Conservation (phyloP, 2,888 invertebrate genomes). For the Aspidapion aeneum region DNA sequence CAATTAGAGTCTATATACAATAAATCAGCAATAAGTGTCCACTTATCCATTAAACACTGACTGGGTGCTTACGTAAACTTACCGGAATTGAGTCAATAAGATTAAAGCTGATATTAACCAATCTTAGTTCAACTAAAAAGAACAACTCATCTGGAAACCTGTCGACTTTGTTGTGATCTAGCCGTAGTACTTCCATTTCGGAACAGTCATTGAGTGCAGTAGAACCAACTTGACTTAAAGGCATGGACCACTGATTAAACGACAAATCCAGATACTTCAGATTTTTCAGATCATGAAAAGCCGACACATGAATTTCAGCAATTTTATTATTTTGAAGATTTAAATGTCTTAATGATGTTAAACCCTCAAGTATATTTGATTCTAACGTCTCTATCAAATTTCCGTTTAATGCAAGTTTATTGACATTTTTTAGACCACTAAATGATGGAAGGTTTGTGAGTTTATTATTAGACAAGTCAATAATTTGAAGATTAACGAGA, state of each 20-base stretch:
- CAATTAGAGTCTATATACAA: too few relatives aligned
- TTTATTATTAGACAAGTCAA: slow-evolving; percentile 60
- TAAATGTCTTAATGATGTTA: slow-evolving; percentile 25
- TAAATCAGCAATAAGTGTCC: too few relatives aligned
- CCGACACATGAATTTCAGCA: slow-evolving; percentile 56
- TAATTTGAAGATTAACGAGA: slow-evolving; percentile 54
- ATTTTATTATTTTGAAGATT: slow-evolving; percentile 51
- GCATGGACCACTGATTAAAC: slow-evolving; percentile 29
- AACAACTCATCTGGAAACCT: slow-evolving; percentile 17
- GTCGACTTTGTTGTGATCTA: slow-evolving; percentile 22
- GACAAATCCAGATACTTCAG: slow-evolving; percentile 29
- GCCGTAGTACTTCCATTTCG: slow-evolving; percentile 16
- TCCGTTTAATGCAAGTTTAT: slow-evolving; percentile 63
- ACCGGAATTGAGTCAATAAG: slow-evolving; percentile 18
- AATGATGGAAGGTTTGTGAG: slow-evolving; percentile 52
- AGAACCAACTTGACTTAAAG: slow-evolving; percentile 9
- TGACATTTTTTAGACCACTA: slow-evolving; percentile 58
- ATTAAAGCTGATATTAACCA: slow-evolving; percentile 32
- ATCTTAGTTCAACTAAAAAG: slow-evolving; percentile 17
- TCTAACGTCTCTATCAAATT: slow-evolving; percentile 63
- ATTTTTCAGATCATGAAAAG: slow-evolving; percentile 36
- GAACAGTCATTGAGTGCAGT: slow-evolving; percentile 29
- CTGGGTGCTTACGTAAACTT: too few relatives aligned
- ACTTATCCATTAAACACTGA: too few relatives aligned
- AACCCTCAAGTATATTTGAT: slow-evolving; percentile 55